A percentile compares a stretch with the other conserved stretches of the same genome.
Conservation (phyloP, 2,797 vertebrate species). For the Danionella dracula region DNA sequence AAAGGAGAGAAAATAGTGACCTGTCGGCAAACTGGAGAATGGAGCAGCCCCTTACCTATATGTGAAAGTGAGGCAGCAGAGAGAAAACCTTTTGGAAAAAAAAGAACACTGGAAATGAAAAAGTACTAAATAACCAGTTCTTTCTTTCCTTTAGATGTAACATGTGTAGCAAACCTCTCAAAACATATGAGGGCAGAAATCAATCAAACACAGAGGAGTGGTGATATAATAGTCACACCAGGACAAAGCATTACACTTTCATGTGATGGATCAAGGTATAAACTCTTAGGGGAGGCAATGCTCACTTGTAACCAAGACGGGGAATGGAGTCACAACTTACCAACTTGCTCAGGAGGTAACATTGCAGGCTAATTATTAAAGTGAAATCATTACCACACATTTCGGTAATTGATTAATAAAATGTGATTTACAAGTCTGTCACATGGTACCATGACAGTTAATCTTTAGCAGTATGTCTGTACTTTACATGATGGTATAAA, state of each 20-base stretch:
- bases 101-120: slow-evolving; percentile 42
- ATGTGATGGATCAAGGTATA: not conserved
- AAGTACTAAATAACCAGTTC: not conserved
- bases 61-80: slow-evolving; percentile 49
- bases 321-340: not conserved
- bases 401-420: too few relatives aligned
- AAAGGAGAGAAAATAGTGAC: not conserved
- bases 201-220: not conserved
- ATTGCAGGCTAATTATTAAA: not conserved
- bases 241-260: not conserved
- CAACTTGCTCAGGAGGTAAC: not conserved
- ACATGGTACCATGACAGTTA: too few relatives aligned
- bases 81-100: not conserved
- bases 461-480: too few relatives aligned
- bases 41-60: slow-evolving; percentile 46
- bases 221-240: not conserved
- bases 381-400: too few relatives aligned
- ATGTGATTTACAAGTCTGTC: too few relatives aligned
- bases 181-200: not conserved
- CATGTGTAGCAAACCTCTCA: not conserved
- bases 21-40: slow-evolving; percentile 49
- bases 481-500: too few relatives aligned
- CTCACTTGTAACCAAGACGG: not conserved
- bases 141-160: not conserved
- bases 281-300: not conserved